These are phyloP conservation scores for Cyprinodon tularosa DNA, from an alignment of 2,113 vertebrate species.

Conservation along the genomic window DNA sequence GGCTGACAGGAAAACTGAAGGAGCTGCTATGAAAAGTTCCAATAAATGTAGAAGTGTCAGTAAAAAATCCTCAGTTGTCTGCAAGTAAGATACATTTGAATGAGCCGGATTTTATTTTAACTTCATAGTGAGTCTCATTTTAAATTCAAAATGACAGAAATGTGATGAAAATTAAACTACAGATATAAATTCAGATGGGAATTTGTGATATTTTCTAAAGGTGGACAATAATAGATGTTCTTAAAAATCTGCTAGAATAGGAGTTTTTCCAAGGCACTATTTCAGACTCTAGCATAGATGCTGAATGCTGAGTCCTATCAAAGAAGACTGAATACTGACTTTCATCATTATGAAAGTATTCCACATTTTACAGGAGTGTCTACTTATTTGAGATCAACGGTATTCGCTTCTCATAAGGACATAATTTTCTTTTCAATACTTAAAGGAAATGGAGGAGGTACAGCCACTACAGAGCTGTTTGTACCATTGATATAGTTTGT, in stretches of 20 bases:
- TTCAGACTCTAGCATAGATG: not conserved
- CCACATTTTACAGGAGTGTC: not conserved
- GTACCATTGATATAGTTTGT: conserved; percentile 5
- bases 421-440: too few species aligned
- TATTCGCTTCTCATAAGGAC: not conserved
- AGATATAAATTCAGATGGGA: not conserved
- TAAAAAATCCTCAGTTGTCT: too few species aligned
- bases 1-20: too few species aligned
- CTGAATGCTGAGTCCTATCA: not conserved
- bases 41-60: too few species aligned
- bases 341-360: not conserved
- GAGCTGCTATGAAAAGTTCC: too few species aligned
- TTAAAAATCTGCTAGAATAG: not conserved
- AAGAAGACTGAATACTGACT: not conserved
- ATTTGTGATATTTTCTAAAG: not conserved
- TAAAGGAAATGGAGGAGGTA: not conserved
- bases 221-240: not conserved
- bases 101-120: too few species aligned
- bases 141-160: not conserved
- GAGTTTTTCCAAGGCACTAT: not conserved
- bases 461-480: not conserved
- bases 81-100: too few species aligned
- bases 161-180: not conserved
- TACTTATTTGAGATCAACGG: not conserved
- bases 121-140: too few species aligned